phyloP scores from a whole-genome alignment of 2,113 vertebrate genomes.

The Crotalus viridis region DNA sequence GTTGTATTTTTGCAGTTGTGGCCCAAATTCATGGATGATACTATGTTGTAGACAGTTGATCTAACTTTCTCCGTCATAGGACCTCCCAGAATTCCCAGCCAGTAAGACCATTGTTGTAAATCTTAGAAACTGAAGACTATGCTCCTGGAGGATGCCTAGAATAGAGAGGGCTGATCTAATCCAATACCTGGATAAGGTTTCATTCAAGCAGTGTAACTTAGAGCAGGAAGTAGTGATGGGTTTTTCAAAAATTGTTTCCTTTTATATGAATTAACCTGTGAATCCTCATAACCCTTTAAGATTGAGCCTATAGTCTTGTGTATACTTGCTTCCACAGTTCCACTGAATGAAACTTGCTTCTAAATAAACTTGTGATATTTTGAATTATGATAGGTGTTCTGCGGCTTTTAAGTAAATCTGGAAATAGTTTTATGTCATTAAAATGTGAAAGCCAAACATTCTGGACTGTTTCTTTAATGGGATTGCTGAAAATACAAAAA shows the following conservation, averaged over 20 bases:
- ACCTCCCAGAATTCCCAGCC: not conserved
- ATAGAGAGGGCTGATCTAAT: not conserved
- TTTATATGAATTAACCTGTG: not conserved
- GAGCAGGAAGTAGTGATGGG: not conserved
- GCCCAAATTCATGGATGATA: not conserved
- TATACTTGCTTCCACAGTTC: not conserved
- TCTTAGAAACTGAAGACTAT: not conserved
- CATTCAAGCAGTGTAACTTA: not conserved
- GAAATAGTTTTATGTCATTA: constrained; percentile 10
- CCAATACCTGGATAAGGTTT: not conserved
- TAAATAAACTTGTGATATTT: not conserved
- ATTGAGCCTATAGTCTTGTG: not conserved
- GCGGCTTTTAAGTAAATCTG: constrained; percentile 25
- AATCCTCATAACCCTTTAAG: not conserved
- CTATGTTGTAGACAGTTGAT: not conserved
- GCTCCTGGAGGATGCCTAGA: not conserved
- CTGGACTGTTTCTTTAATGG: constrained; percentile 41
- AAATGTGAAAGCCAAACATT: constrained; percentile 40
- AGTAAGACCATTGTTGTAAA: not conserved
- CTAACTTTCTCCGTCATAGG: not conserved
- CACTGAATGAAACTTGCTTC: not conserved
- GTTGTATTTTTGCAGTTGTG: not conserved
- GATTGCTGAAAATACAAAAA: constrained; percentile 1
- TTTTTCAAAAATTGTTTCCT: not conserved
- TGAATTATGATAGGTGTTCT: not conserved